Conservation (phyloP, 2,113 vertebrate genomes). For the Gambusia affinis region DNA sequence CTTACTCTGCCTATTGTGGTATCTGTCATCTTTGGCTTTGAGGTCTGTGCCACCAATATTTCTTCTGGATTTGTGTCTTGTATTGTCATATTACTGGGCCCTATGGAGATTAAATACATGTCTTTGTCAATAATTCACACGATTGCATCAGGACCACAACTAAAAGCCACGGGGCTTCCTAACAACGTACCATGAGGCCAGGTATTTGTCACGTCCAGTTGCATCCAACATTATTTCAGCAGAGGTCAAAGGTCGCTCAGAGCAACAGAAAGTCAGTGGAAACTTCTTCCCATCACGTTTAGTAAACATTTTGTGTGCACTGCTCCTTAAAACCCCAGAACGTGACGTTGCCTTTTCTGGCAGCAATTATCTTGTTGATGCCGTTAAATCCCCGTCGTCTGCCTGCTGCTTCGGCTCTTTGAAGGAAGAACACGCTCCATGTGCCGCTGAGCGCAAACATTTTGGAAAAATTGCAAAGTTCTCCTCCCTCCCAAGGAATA, state of each 20-base stretch:
- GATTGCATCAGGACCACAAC: background rate
- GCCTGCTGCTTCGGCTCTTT: background rate
- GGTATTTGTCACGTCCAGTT: background rate
- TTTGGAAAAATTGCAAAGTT: background rate
- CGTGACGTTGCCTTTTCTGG: constrained; percentile 38
- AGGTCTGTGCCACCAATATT: too few relatives aligned
- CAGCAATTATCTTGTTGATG: constrained; percentile 57
- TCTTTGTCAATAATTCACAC: too few relatives aligned
- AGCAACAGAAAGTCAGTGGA: background rate
- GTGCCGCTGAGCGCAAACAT: background rate
- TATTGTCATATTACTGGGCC: too few relatives aligned
- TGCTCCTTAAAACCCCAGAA: constrained; percentile 26
- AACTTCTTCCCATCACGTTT: constrained; percentile 43
- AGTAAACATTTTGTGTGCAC: constrained; percentile 33
- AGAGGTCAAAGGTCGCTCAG: background rate
- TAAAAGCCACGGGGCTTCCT: too few relatives aligned
- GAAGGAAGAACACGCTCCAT: background rate
- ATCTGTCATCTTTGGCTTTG: too few relatives aligned
- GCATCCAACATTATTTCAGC: constrained; percentile 29
- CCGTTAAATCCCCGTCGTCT: constrained; percentile 33
- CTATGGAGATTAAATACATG: too few relatives aligned
- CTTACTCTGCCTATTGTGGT: too few relatives aligned
- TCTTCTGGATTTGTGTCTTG: too few relatives aligned
- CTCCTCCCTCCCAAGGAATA: too few relatives aligned
- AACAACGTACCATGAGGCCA: background rate